These are phyloP conservation scores for Anorthoa munda DNA, from an alignment of 2,888 invertebrate species.

Conservation along the genomic window DNA sequence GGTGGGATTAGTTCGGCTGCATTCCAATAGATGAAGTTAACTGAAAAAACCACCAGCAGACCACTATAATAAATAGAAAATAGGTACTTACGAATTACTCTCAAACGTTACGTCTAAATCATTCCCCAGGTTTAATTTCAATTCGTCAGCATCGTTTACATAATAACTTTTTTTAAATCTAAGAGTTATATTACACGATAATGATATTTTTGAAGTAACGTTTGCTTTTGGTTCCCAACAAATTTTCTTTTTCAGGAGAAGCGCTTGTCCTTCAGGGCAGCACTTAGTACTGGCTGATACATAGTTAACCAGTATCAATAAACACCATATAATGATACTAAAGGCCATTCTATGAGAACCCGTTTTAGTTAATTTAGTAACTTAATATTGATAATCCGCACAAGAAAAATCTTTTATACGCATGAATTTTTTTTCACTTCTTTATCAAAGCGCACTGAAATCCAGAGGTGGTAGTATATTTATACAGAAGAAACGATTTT, in stretches of 20 bases:
- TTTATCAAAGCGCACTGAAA: slow-evolving; percentile 20
- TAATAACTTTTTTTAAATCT: slow-evolving; percentile 46
- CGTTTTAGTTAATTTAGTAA: slow-evolving; percentile 2
- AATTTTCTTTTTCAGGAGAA: slow-evolving; percentile 52
- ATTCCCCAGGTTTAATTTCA: slow-evolving; percentile 49
- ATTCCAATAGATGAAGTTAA: too few relatives aligned
- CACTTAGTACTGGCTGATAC: slow-evolving; percentile 58
- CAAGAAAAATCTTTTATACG: slow-evolving; percentile 7
- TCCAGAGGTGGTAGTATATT: not conserved
- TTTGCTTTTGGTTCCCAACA: slow-evolving; percentile 74
- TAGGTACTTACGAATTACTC: slow-evolving; percentile 67
- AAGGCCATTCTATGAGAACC: too few relatives aligned
- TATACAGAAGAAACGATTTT: too few relatives aligned
- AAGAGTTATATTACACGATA: slow-evolving; percentile 59
- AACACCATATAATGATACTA: not conserved
- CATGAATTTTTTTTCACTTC: slow-evolving; percentile 1
- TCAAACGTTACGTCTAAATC: slow-evolving; percentile 51
- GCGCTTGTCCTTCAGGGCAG: slow-evolving; percentile 63
- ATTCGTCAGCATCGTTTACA: slow-evolving; percentile 43
- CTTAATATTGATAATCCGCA: not conserved
- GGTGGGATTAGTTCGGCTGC: too few relatives aligned
- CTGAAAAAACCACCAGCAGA: too few relatives aligned
- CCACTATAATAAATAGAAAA: too few relatives aligned
- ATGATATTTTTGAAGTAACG: slow-evolving; percentile 47
- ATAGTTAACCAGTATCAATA: slow-evolving; percentile 10